Conservation (phyloP, 2,888 invertebrate genomes). For the Seira sanloemensis region DNA sequence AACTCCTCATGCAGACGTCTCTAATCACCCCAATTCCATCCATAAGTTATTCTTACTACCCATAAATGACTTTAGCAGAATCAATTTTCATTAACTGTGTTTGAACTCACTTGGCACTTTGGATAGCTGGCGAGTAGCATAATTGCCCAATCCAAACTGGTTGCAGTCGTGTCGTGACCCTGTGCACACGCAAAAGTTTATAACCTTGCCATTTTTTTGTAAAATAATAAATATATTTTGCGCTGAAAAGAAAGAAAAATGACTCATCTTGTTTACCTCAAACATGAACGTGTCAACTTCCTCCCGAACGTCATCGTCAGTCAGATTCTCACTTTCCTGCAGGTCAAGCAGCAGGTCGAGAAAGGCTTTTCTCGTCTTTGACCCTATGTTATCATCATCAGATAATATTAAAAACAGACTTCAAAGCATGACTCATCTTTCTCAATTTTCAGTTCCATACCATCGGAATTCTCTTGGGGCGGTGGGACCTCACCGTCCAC, state of each 20-base stretch:
- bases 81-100: conserved; percentile 10
- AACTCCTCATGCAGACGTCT: conserved; percentile 62
- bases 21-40: too few species aligned
- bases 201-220: not conserved
- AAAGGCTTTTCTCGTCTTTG: conserved; percentile 76
- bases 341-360: conserved; percentile 79
- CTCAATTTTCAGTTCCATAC: too few species aligned
- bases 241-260: too few species aligned
- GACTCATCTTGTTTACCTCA: conserved; percentile 76
- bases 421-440: too few species aligned
- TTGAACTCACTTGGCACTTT: conserved; percentile 64
- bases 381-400: too few species aligned
- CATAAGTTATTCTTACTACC: too few species aligned
- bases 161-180: conserved; percentile 65
- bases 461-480: not conserved
- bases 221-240: not conserved
- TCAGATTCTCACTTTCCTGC: conserved; percentile 78
- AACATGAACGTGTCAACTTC: conserved; percentile 83
- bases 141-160: conserved; percentile 49
- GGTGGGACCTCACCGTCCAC: not conserved
- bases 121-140: conserved; percentile 37
- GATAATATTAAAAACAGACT: too few species aligned
- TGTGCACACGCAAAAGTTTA: conserved; percentile 3
- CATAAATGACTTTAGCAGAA: too few species aligned
- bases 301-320: conserved; percentile 88